These are phyloP conservation scores for Narcine bancroftii DNA, from an alignment of 2,113 vertebrate genomes.

Conservation along the genomic window DNA sequence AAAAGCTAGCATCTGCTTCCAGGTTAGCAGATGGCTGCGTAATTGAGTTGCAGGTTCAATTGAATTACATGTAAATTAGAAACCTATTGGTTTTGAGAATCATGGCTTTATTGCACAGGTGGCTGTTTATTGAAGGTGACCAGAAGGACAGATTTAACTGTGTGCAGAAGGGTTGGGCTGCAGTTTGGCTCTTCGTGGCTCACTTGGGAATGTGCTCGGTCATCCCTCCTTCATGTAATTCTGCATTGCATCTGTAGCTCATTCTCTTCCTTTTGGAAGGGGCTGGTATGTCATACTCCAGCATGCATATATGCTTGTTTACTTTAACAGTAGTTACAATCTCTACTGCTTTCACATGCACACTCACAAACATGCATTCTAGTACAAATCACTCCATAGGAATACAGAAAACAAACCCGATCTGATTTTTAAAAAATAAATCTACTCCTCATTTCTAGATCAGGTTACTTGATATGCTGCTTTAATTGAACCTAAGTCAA, in stretches of 20 bases:
- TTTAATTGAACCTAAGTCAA: background rate
- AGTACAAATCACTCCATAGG: background rate
- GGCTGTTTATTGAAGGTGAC: conserved; percentile 37
- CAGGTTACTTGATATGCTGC: background rate
- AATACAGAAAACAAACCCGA: background rate
- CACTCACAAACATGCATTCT: background rate
- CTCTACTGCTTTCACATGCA: background rate
- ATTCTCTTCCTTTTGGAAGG: background rate
- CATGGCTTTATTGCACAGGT: conserved; percentile 34
- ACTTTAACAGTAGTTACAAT: background rate
- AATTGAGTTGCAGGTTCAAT: conserved; percentile 36
- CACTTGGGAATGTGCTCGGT: background rate
- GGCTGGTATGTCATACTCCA: too few relatives aligned
- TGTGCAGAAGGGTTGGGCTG: background rate
- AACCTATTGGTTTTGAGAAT: conserved; percentile 34
- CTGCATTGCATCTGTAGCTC: background rate
- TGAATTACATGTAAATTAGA: conserved; percentile 37
- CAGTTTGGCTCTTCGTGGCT: background rate
- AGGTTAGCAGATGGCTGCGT: conserved; percentile 36
- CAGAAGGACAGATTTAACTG: conserved; percentile 31
- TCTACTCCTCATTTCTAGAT: background rate
- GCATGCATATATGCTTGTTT: background rate
- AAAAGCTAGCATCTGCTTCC: conserved; percentile 24
- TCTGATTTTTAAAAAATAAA: background rate
- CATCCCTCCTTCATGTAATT: background rate